Base-by-base conservation (phyloP, 2,113 vertebrate genomes). In the Microcebus jonahi region DNA sequence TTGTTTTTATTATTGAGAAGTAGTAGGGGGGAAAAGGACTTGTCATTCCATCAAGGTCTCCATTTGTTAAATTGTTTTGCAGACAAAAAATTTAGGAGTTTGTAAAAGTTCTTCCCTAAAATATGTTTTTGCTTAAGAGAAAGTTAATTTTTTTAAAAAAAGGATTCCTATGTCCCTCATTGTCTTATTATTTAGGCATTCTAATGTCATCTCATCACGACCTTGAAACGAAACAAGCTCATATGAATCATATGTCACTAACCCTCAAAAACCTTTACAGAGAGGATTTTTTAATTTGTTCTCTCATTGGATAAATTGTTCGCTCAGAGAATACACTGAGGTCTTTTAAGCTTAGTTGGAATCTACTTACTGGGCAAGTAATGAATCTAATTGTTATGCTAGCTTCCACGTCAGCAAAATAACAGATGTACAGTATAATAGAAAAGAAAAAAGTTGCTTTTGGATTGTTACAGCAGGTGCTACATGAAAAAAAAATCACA, bases 381-480 rank as follows among this genome's bases (percentile, higher is more conserved):
- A 97, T 97, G 97, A 98, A 98, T 98, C 96, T 98, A 97, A 98
- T 98, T 98, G 96, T 98, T 98, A 97, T 36, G 2, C 97, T 93
- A 89, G 97, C 98, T 98, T 98, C 97, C 97, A 96, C 96, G 98
- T 98, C 98, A 98, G 98, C 98, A 98, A 98, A 98, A 98, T 98
- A 98, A 98, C 98, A 99, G 98, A 98, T 98, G 98, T 97, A 98
- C 96, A 71, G 94, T 97, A 95, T 92, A 97, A 98, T 5, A 14
- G 97, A 87, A 90, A 71, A 97, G 91, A 85, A 79, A 77, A 97
- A 95, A 79, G 71, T 98, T 96, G 97, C 55, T 77, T 94, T 98
- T 96, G 98, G 97, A 94, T 97, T 98, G 97, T 96, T 93, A 96
- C 91, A 99, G 98, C 99, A 99, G 98, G 98, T 99, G 98, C 65